Percentiles rank a stretch among this genome's conserved stretches.
Conservation (phyloP, 2,888 invertebrate genomes). For the Oscheius onirici region DNA sequence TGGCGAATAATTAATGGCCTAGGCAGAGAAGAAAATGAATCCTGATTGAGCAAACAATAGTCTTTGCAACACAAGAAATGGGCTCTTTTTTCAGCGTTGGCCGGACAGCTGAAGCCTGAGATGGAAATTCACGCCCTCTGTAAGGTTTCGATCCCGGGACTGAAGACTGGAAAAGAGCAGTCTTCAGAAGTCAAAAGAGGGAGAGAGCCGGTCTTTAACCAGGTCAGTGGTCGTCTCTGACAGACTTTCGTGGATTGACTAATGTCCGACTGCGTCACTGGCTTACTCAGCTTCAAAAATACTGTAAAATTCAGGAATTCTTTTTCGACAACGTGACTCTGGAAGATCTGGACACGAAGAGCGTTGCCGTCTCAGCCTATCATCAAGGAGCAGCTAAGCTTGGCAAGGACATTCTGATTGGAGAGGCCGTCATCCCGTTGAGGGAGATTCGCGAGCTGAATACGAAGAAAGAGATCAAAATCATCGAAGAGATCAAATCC, state of each 20-base stretch:
- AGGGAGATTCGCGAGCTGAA: slow-evolving; percentile 71
- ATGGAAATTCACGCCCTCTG: slow-evolving; percentile 72
- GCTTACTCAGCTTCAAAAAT: not conserved
- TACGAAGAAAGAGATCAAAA: slow-evolving; percentile 72
- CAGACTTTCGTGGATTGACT: not conserved
- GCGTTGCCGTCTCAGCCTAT: slow-evolving; percentile 72
- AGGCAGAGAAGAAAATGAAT: slow-evolving; percentile 8
- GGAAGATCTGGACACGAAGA: slow-evolving; percentile 72
- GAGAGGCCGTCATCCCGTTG: slow-evolving; percentile 72
- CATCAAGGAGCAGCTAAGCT: slow-evolving; percentile 69
- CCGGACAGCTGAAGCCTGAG: slow-evolving; percentile 71
- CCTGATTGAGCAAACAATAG: slow-evolving; percentile 13
- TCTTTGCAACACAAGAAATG: not conserved
- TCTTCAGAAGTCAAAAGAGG: slow-evolving; percentile 72
- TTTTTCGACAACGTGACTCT: slow-evolving; percentile 73
- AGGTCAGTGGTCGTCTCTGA: slow-evolving; percentile 57
- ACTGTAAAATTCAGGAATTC: slow-evolving; percentile 68
- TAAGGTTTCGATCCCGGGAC: slow-evolving; percentile 73
- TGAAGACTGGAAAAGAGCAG: slow-evolving; percentile 73
- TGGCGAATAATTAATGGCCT: slow-evolving; percentile 14
- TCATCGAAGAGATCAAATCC: slow-evolving; percentile 73
- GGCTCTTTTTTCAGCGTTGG: slow-evolving; percentile 63
- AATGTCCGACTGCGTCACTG: not conserved
- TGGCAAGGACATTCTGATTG: slow-evolving; percentile 72
- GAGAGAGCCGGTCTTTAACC: slow-evolving; percentile 72